Evolutionary conservation across 2,797 vertebrate genomes (phyloP).

Genomic region (Galagoides demidoff): DNA sequence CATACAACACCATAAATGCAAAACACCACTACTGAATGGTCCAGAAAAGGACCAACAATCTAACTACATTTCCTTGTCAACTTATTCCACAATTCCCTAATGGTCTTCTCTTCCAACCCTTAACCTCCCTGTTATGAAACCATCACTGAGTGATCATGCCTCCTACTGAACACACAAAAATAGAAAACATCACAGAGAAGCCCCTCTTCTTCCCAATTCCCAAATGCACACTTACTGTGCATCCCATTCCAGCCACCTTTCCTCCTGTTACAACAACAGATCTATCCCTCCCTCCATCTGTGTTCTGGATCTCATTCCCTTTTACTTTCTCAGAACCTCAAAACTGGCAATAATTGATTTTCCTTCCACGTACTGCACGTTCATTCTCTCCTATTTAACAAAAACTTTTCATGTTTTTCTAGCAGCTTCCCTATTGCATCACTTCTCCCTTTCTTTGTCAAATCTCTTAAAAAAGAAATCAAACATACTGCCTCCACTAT

Average conservation of each 20-base stretch:
- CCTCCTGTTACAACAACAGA: background rate
- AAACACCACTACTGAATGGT: background rate
- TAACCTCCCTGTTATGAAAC: background rate
- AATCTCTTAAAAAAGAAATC: background rate
- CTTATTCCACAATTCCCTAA: background rate
- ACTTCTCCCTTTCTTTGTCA: background rate
- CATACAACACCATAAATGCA: background rate
- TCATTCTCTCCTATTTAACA: background rate
- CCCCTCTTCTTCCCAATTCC: background rate
- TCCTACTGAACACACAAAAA: background rate
- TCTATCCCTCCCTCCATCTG: background rate
- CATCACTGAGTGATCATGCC: background rate
- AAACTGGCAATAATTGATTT: background rate
- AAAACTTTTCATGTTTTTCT: background rate
- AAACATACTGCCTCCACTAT: background rate
- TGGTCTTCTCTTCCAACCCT: background rate
- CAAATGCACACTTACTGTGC: background rate
- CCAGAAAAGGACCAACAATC: background rate
- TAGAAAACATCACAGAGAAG: background rate
- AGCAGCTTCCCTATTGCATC: background rate
- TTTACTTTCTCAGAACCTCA: background rate
- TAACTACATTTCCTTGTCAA: background rate
- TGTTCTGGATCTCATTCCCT: background rate
- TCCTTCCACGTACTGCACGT: background rate
- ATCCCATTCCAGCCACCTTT: background rate